phyloP scores from a whole-genome alignment of 2,888 invertebrate genomes.

The Druceiella hillmani region DNA sequence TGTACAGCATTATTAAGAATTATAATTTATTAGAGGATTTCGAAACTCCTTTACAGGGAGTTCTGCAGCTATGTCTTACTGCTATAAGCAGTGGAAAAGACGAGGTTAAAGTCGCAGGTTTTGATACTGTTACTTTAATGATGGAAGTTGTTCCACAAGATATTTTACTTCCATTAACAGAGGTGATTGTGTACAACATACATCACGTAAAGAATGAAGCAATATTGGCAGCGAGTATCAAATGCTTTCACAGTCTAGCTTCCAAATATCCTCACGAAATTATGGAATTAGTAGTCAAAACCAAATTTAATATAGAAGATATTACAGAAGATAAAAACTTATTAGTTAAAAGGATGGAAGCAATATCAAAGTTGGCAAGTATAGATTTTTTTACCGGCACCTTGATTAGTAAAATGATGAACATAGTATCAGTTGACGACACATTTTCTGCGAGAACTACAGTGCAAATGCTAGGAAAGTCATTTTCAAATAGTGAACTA shows the following conservation, averaged over 20 bases:
- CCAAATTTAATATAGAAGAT: conserved; percentile 39
- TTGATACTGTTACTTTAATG: conserved; percentile 47
- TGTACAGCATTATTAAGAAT: conserved; percentile 36
- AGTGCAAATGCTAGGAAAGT: conserved; percentile 34
- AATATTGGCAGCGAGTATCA: conserved; percentile 41
- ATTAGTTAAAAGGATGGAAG: conserved; percentile 38
- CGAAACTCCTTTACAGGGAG: conserved; percentile 31
- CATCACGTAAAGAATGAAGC: conserved; percentile 39
- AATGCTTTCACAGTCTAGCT: conserved; percentile 49
- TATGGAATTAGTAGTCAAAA: conserved; percentile 46
- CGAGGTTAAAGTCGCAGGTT: conserved; percentile 47
- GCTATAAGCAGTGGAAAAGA: conserved; percentile 40
- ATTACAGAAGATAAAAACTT: conserved; percentile 32
- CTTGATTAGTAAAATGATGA: conserved; percentile 42
- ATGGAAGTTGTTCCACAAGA: conserved; percentile 39
- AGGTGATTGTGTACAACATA: conserved; percentile 45
- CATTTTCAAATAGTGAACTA: conserved; percentile 34
- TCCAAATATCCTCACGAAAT: conserved; percentile 48
- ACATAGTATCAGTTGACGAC: conserved; percentile 31
- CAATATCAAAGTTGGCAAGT: conserved; percentile 42
- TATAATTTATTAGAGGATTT: conserved; percentile 32
- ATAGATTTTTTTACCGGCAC: conserved; percentile 45
- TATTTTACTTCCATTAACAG: conserved; percentile 48
- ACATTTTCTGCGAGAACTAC: conserved; percentile 32
- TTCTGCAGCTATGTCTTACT: conserved; percentile 47